Conservation (phyloP, 2,797 vertebrate species). For the Petrocephalus schoutedeni region DNA sequence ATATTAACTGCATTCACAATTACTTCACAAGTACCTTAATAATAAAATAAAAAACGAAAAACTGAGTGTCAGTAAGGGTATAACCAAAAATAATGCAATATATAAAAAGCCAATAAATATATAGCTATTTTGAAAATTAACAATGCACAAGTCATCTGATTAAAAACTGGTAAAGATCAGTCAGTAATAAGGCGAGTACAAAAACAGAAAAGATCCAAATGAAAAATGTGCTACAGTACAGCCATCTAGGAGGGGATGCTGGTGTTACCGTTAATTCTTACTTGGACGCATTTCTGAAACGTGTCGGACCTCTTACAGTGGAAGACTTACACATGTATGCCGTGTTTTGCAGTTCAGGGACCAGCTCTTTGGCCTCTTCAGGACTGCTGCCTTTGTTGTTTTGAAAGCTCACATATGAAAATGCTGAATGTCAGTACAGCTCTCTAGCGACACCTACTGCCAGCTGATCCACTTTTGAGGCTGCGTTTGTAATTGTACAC, state of each 20-base stretch:
- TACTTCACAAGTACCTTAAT: not conserved
- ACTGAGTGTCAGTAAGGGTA: not conserved
- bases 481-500: not conserved
- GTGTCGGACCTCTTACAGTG: not conserved
- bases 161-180: not conserved
- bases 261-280: not conserved
- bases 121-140: not conserved
- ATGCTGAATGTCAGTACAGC: not conserved
- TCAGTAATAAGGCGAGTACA: not conserved
- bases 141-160: not conserved
- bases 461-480: not conserved
- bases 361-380: not conserved
- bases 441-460: not conserved
- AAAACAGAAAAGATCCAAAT: not conserved
- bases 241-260: not conserved
- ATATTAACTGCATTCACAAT: not conserved
- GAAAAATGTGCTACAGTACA: not conserved
- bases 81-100: not conserved
- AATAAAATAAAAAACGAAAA: not conserved
- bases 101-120: not conserved
- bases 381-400: not conserved
- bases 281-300: not conserved
- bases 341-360: not conserved
- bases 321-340: not conserved
- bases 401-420: not conserved